Conservation (phyloP, 2,113 vertebrate species). For the Leptobrachium ailaonicum region DNA sequence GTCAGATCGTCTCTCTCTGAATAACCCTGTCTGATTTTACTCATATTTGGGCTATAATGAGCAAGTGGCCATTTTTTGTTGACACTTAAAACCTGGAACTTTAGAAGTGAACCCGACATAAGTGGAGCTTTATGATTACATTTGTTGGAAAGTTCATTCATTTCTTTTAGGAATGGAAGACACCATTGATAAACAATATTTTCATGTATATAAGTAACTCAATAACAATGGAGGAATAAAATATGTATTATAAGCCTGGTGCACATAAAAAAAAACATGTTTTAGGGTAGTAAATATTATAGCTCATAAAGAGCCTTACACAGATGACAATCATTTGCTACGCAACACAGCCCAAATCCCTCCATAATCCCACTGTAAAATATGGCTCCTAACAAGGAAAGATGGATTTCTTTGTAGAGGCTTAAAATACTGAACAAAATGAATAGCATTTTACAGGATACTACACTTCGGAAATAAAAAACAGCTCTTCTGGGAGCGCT, state of each 20-base stretch:
- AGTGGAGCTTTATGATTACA: too few species aligned
- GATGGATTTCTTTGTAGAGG: conserved; percentile 43
- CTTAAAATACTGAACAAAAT: conserved; percentile 55
- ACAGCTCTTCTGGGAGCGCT: conserved; percentile 49
- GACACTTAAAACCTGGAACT: too few species aligned
- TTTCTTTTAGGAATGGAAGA: too few species aligned
- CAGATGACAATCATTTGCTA: conserved; percentile 53
- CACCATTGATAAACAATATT: too few species aligned
- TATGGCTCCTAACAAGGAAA: conserved; percentile 43
- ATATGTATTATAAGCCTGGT: not conserved
- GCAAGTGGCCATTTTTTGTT: too few species aligned
- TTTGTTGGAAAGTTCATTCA: too few species aligned
- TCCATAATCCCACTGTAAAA: conserved; percentile 39
- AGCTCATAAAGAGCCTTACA: conserved; percentile 41
- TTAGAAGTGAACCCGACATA: too few species aligned
- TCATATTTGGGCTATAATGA: too few species aligned
- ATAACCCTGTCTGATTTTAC: too few species aligned
- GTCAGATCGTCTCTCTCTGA: too few species aligned
- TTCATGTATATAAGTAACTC: too few species aligned
- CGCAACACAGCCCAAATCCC: conserved; percentile 34
- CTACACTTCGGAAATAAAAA: conserved; percentile 33
- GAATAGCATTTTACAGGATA: conserved; percentile 48
- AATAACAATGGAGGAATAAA: not conserved
- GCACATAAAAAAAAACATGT: not conserved
- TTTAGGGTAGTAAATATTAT: conserved; percentile 26